These are phyloP conservation scores for Adineta ricciae DNA, from an alignment of 2,888 invertebrate genomes.

Conservation along the genomic window DNA sequence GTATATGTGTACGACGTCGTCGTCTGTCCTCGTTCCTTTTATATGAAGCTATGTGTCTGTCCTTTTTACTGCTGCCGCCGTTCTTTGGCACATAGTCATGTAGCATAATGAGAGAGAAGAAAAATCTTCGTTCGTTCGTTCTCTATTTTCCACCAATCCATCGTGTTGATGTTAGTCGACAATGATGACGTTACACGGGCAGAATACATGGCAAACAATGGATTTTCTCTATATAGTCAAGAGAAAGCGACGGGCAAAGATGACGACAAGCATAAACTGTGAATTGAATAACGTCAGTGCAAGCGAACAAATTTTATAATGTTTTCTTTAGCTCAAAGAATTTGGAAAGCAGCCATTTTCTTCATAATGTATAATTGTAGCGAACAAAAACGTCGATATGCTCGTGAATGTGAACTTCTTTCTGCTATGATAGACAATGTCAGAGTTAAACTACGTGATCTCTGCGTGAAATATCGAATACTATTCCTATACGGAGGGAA, in stretches of 20 bases:
- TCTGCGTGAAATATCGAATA: too few relatives aligned
- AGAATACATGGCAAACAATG: neutral
- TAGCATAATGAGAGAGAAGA: neutral
- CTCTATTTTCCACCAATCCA: slow-evolving; percentile 1
- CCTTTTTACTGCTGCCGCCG: neutral
- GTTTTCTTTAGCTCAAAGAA: neutral
- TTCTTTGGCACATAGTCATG: neutral
- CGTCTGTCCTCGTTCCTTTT: neutral
- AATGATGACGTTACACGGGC: neutral
- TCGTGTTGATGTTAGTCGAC: neutral
- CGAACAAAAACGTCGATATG: neutral
- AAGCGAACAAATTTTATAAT: neutral
- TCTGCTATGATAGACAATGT: too few relatives aligned
- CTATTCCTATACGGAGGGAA: too few relatives aligned
- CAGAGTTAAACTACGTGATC: too few relatives aligned
- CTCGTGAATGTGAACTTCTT: too few relatives aligned
- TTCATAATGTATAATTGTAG: neutral
- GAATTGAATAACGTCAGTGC: neutral
- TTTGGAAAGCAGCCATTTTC: neutral
- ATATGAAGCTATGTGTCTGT: neutral
- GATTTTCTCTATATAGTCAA: neutral
- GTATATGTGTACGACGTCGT: neutral
- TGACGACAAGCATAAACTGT: neutral
- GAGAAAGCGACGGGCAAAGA: neutral
- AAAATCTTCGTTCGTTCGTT: neutral